Base-by-base conservation (phyloP, 1,140 invertebrate species). In the Cotesia glomerata region DNA sequence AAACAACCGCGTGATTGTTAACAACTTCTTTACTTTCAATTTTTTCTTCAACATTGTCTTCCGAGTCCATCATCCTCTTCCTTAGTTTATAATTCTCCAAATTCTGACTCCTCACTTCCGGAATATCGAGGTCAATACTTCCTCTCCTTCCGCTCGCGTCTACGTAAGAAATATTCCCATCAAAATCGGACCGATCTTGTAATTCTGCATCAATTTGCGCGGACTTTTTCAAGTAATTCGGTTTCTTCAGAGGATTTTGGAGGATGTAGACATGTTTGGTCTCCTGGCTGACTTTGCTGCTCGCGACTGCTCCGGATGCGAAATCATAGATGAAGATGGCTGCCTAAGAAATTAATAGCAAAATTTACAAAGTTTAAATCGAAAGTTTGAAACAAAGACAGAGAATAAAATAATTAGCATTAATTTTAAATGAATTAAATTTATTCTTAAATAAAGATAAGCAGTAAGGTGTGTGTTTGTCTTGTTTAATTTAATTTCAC, bases 311-410 rank as follows among this genome's bases (percentile, higher is more conserved):
- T 14, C 80, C 84, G 4, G 85, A 85, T 11, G 86, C 79, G 59
- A 87, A 86, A 49, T 87, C 86, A 75, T 87, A 87, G 8, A 85
- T 74, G 65, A 86, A 86, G 76, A 87, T 83, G 5, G 77, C 85
- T n/a, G 85, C 80, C 86, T 87, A 63, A 7, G 14, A 52, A 36
- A 62, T 11, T 8, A 54, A 62, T 66, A 34, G 1, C 8, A 61
- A 26, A 56, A 58, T 72, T 66, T 26, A 7, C 18, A 36, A 45
- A 32, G 18, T 14, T 35, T 14, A 45, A 45, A 45, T 45, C 5
- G n/a, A 5, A 34, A 62, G 34, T 62, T 62, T 18, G 8, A 9
- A 11, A 58, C 16, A 18, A 18, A 18, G n/a, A 8, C 9, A 2
- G 5, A 8, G 8, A 54, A 8, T 54, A 11, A 54, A 14, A 14